A percentile compares a stretch with the other conserved stretches of the same genome.
phyloP scores from a whole-genome alignment of 2,888 invertebrate species.

The Heliconius ismenius region DNA sequence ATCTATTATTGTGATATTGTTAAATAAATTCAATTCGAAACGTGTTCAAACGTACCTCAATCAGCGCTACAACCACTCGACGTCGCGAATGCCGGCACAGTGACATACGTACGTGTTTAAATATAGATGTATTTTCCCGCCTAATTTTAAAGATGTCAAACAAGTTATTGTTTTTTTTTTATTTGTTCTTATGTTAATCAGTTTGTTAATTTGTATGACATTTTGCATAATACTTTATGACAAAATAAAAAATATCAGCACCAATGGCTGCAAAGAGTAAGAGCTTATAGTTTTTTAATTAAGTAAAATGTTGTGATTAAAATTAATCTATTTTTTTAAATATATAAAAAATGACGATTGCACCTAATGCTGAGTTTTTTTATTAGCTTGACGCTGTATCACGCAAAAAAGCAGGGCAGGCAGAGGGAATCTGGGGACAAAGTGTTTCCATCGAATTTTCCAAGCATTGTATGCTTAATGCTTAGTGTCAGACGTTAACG shows the following conservation, averaged over 20 bases:
- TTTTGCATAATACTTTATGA: not conserved
- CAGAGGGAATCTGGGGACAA: not conserved
- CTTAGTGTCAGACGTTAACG: too few relatives aligned
- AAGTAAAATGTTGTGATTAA: not conserved
- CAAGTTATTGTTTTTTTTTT: slow-evolving; percentile 40
- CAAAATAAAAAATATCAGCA: slow-evolving; percentile 1
- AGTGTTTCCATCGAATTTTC: not conserved
- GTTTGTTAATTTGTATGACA: slow-evolving; percentile 1
- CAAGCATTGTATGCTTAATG: too few relatives aligned
- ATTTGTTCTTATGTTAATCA: not conserved
- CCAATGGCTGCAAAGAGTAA: not conserved
- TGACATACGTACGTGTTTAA: slow-evolving; percentile 37
- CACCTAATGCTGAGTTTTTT: too few relatives aligned
- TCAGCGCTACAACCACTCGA: slow-evolving; percentile 45
- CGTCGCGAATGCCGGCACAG: slow-evolving; percentile 46
- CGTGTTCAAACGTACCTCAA: slow-evolving; percentile 35
- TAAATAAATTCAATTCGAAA: slow-evolving; percentile 13
- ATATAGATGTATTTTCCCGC: slow-evolving; percentile 42
- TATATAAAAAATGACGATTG: not conserved
- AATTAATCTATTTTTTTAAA: not conserved
- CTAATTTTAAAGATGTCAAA: slow-evolving; percentile 39
- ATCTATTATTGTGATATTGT: not conserved
- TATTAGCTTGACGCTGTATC: not conserved
- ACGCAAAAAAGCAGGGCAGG: not conserved
- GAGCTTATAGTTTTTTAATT: not conserved